Evolutionary conservation across 2,888 invertebrate genomes (phyloP).

Genomic region (Harpalus rufipes): DNA sequence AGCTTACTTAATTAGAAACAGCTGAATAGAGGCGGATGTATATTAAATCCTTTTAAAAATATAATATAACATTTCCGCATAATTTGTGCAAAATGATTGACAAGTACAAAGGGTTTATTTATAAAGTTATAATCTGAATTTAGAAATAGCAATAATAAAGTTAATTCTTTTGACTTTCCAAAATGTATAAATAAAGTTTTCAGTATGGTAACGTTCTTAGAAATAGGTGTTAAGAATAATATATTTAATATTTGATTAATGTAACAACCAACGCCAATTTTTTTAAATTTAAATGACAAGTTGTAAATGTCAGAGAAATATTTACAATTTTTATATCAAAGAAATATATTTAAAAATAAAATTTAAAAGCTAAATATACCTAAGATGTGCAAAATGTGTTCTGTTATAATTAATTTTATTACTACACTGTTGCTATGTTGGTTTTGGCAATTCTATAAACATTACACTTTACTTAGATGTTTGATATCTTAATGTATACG

Average conservation of each 20-base stretch:
- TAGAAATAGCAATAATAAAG: constrained; percentile 28
- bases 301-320: constrained; percentile 26
- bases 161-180: constrained; percentile 25
- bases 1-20: constrained; percentile 34
- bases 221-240: constrained; percentile 1
- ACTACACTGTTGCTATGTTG: constrained; percentile 13
- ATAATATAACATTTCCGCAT: constrained; percentile 27
- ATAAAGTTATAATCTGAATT: constrained; percentile 17
- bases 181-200: constrained; percentile 19
- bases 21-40: constrained; percentile 38
- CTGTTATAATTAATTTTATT: constrained; percentile 29
- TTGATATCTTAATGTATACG: neutral
- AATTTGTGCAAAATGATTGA: constrained; percentile 50
- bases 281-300: constrained; percentile 6
- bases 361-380: constrained; percentile 16
- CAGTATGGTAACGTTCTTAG: neutral
- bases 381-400: too few relatives aligned
- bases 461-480: neutral
- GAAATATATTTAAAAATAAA: constrained; percentile 33
- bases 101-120: constrained; percentile 39
- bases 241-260: constrained; percentile 19
- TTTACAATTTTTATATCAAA: constrained; percentile 32
- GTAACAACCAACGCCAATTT: constrained; percentile 9
- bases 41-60: constrained; percentile 43
- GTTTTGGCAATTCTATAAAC: neutral